phyloP scores from a whole-genome alignment of 2,888 invertebrate species.

The Cataglyphis rosenhaueri region DNA sequence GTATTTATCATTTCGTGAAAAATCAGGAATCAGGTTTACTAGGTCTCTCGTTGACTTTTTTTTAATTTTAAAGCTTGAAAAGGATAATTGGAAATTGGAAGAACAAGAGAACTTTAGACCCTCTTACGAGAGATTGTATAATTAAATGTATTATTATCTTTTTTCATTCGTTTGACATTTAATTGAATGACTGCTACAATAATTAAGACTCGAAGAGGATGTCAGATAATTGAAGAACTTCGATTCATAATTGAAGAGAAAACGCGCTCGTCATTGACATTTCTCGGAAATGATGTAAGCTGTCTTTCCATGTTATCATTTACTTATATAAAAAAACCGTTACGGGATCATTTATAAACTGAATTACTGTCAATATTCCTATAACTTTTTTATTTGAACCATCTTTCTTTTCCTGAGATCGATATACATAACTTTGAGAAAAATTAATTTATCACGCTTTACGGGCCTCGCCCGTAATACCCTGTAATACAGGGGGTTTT shows the following conservation, averaged over 20 bases:
- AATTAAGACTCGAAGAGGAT: background rate
- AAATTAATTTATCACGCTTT: conserved; percentile 34
- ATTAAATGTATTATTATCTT: background rate
- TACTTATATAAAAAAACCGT: conserved; percentile 17
- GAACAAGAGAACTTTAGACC: background rate
- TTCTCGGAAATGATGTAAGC: conserved; percentile 19
- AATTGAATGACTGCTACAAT: background rate
- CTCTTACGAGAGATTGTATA: background rate
- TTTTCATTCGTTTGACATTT: background rate
- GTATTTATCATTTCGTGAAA: background rate
- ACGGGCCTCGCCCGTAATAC: background rate
- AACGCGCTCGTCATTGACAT: conserved; percentile 33
- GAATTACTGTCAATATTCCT: background rate
- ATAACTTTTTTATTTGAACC: conserved; percentile 44
- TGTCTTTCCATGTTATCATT: conserved; percentile 16
- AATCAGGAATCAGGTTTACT: background rate
- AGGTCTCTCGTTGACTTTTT: background rate
- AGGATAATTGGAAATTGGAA: background rate
- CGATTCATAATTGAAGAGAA: conserved; percentile 1
- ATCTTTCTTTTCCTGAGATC: conserved; percentile 28
- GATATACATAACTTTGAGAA: conserved; percentile 2
- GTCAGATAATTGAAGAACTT: background rate
- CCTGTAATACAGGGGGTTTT: background rate
- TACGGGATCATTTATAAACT: conserved; percentile 14
- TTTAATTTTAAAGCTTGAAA: background rate